Percentiles rank a stretch among this genome's conserved stretches.
phyloP scores from a whole-genome alignment of 1,140 invertebrate genomes.

The Portunus trituberculatus region DNA sequence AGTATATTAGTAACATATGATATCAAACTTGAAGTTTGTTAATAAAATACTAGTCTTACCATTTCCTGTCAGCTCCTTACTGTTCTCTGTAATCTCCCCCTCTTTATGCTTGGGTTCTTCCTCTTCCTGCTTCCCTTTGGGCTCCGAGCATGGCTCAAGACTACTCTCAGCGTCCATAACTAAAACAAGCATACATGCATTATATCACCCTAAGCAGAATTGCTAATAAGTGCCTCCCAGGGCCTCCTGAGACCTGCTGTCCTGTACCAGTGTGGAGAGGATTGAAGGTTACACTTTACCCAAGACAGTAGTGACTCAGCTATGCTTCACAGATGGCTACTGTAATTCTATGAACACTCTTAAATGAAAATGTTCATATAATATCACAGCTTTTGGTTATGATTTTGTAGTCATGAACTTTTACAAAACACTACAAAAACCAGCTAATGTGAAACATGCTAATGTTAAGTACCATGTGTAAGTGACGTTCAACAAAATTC shows the following conservation, averaged over 20 bases:
- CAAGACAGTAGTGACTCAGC: not conserved
- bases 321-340: no score
- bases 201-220: conserved; percentile 68
- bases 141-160: conserved; percentile 71
- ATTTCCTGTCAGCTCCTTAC: conserved; percentile 52
- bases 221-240: conserved; percentile 34
- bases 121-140: conserved; percentile 65
- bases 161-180: conserved; percentile 74
- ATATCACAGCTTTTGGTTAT: no score
- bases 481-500: no score
- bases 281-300: not conserved
- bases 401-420: no score
- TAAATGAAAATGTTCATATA: no score
- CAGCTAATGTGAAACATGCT: no score
- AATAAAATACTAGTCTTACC: conserved; percentile 61
- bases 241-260: conserved; percentile 57
- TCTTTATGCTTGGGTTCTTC: conserved; percentile 64
- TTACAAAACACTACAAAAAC: no score
- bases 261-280: conserved; percentile 27
- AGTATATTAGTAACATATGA: not conserved
- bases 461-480: no score
- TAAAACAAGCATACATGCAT: conserved; percentile 75
- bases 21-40: not conserved
- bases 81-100: conserved; percentile 61
- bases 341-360: no score